phyloP scores from a whole-genome alignment of 2,113 vertebrate genomes.

The Turdus rufiventris region DNA sequence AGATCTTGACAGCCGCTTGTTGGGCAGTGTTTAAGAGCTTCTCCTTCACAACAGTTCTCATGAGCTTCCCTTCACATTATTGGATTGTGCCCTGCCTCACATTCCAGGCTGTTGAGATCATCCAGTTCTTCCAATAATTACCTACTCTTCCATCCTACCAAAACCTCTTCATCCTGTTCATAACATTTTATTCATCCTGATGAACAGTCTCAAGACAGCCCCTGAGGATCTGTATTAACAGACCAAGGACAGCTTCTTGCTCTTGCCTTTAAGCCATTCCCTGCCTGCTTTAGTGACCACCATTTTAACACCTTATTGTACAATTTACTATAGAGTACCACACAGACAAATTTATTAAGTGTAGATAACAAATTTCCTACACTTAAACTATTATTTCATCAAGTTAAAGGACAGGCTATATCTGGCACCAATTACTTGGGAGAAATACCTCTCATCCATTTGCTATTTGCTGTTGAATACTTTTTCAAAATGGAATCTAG shows the following conservation, averaged over 20 bases:
- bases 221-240: not conserved
- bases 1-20: fast-evolving
- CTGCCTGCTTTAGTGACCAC: not conserved
- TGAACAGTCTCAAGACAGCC: not conserved
- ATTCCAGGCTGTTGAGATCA: not conserved
- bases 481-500: not conserved
- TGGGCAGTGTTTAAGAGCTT: not conserved
- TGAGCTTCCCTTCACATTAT: not conserved
- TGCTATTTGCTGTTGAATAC: not conserved
- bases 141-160: not conserved
- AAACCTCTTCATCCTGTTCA: not conserved
- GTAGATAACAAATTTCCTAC: not conserved
- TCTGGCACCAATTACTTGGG: not conserved
- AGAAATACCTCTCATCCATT: not conserved
- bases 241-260: not conserved
- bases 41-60: not conserved
- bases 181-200: not conserved
- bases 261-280: not conserved
- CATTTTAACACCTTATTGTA: not conserved
- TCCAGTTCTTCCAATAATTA: not conserved
- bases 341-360: not conserved
- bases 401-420: not conserved
- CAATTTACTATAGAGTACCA: not conserved
- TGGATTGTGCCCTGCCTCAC: not conserved
- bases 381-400: not conserved